Conservation (phyloP, 2,888 invertebrate genomes). For the Ceriagrion tenellum region DNA sequence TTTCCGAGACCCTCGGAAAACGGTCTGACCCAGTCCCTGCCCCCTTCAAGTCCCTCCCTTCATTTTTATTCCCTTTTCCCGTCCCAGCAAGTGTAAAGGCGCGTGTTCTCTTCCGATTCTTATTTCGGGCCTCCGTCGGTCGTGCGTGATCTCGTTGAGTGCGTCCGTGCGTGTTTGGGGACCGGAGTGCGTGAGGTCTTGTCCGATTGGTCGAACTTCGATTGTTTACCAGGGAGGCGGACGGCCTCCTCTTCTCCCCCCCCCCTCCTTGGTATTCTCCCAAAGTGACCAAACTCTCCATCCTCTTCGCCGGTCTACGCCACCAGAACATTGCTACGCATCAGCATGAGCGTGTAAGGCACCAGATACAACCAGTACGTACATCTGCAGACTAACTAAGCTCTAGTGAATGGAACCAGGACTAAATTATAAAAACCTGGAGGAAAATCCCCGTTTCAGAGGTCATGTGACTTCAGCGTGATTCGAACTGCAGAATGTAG, state of each 20-base stretch:
- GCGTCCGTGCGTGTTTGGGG: neutral
- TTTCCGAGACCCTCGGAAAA: neutral
- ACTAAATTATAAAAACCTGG: too few species aligned
- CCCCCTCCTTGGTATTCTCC: neutral
- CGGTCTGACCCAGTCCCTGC: slow-evolving; percentile 16
- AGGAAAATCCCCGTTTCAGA: neutral
- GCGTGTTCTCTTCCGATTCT: slow-evolving; percentile 22
- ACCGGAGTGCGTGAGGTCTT: neutral
- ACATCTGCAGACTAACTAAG: too few species aligned
- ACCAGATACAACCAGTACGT: too few species aligned
- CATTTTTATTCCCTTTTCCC: neutral
- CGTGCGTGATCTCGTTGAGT: neutral
- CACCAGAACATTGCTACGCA: neutral
- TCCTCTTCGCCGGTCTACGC: neutral
- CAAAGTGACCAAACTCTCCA: neutral
- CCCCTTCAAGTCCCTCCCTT: neutral
- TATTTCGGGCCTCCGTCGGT: neutral
- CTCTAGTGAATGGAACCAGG: too few species aligned
- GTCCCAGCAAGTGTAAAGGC: slow-evolving; percentile 19
- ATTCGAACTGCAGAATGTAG: too few species aligned
- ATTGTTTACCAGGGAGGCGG: slow-evolving; percentile 9
- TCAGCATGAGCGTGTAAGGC: neutral
- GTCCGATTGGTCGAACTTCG: neutral
- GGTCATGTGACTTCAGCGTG: too few species aligned
- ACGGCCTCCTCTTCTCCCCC: neutral